Evolutionary conservation across 1,140 invertebrate genomes (phyloP).

Genomic region (Diachasma alloeum): DNA sequence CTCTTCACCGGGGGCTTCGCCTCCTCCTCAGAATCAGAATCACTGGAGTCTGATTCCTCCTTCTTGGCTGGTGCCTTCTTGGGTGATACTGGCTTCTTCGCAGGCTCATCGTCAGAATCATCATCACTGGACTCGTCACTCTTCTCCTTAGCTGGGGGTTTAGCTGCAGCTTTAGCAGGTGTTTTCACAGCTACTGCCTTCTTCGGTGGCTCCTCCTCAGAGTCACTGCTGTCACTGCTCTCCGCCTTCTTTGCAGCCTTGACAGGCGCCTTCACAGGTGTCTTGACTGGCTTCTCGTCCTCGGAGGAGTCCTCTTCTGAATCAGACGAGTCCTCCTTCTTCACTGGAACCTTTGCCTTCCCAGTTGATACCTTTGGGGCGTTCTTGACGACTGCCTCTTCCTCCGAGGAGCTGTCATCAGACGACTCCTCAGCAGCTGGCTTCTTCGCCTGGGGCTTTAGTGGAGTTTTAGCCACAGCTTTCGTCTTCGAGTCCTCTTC

Average conservation of each 20-base stretch:
- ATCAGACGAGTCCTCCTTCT: constrained; percentile 42
- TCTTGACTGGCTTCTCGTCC: constrained; percentile 38
- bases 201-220: constrained; percentile 40
- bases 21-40: constrained; percentile 32
- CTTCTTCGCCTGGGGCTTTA: not conserved
- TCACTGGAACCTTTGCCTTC: constrained; percentile 20
- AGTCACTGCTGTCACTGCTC: not conserved
- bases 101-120: constrained; percentile 42
- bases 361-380: constrained; percentile 28
- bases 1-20: constrained; percentile 38
- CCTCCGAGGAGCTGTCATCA: constrained; percentile 50
- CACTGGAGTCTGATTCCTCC: constrained; percentile 39
- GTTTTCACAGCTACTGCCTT: constrained; percentile 39
- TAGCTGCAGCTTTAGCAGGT: constrained; percentile 25
- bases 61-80: constrained; percentile 24
- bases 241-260: constrained; percentile 37
- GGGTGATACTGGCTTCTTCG: constrained; percentile 15
- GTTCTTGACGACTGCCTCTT: constrained; percentile 32
- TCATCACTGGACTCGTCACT: constrained; percentile 40
- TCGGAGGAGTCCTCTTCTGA: constrained; percentile 48
- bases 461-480: constrained; percentile 4
- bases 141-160: constrained; percentile 23
- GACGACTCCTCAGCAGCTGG: constrained; percentile 14
- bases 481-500: constrained; percentile 34
- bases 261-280: constrained; percentile 22